phyloP scores from a whole-genome alignment of 92 coral and sea anemone species.

The Zoanthus sansibaricus region DNA sequence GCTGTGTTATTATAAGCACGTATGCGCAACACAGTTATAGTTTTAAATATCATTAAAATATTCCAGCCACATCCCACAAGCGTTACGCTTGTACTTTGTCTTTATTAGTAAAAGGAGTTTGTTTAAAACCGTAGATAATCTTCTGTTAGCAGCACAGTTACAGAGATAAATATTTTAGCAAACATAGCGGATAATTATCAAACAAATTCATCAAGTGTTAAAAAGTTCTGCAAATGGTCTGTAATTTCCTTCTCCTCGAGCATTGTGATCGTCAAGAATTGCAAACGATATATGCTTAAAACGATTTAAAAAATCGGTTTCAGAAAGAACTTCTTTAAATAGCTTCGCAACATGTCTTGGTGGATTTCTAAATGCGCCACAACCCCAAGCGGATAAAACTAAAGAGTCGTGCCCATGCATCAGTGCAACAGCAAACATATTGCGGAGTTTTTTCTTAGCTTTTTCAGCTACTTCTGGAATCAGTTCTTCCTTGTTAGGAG shows the following conservation, averaged over 20 bases:
- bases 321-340: constrained; percentile 72
- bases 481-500: constrained; percentile 57
- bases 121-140: too few species aligned
- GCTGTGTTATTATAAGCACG: too few species aligned
- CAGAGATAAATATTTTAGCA: too few species aligned
- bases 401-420: constrained; percentile 77
- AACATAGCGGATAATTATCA: background rate
- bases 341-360: constrained; percentile 80
- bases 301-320: constrained; percentile 59
- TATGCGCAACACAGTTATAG: too few species aligned
- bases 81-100: too few species aligned
- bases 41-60: too few species aligned
- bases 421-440: constrained; percentile 76
- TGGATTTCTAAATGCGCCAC: constrained; percentile 92
- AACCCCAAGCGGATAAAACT: constrained; percentile 89
- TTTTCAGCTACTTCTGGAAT: constrained; percentile 71
- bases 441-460: constrained; percentile 70
- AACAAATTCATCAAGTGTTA: background rate
- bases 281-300: constrained; percentile 84
- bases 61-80: too few species aligned
- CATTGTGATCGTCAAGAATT: constrained; percentile 83
- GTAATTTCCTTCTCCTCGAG: constrained; percentile 76
- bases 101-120: too few species aligned
- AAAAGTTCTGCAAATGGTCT: constrained; percentile 73
- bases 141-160: too few species aligned